phyloP scores from a whole-genome alignment of 2,113 vertebrate genomes.

The Piprites chloris region DNA sequence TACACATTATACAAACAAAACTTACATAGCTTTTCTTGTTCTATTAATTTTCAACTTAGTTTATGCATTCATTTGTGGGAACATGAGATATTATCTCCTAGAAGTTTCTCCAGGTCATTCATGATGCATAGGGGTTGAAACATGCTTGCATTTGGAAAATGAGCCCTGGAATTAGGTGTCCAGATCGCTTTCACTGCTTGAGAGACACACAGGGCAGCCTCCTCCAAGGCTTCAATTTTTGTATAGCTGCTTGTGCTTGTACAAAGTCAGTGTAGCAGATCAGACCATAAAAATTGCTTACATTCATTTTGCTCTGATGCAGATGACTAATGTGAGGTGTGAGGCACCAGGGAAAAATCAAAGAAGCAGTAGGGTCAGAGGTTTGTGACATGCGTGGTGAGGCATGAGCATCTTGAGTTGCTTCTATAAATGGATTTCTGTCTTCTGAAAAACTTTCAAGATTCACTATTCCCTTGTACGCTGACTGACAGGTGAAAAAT shows the following conservation, averaged over 20 bases:
- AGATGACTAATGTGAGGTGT: not conserved
- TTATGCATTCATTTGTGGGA: not conserved
- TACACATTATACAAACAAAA: not conserved
- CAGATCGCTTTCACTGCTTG: not conserved
- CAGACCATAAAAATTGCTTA: not conserved
- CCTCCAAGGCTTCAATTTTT: not conserved
- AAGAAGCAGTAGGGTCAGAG: not conserved
- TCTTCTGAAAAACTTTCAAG: not conserved
- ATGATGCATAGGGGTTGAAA: not conserved
- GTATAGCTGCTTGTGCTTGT: not conserved
- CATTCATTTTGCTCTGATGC: not conserved
- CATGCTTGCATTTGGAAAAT: not conserved
- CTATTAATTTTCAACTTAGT: not conserved
- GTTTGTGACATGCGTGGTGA: not conserved
- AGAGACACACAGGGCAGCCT: fast-evolving
- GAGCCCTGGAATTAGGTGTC: not conserved
- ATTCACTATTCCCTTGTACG: not conserved
- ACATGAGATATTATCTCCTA: not conserved
- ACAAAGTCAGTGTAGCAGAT: not conserved
- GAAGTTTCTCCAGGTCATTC: not conserved
- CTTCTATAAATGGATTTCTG: not conserved
- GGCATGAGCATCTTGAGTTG: not conserved
- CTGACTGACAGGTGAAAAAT: not conserved
- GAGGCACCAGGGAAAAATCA: not conserved
- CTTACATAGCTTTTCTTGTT: not conserved